Evolutionary conservation across 2,113 vertebrate species (phyloP), one percentile per base, ranked within the genome.

Genomic region (Oxyruncus cristatus): DNA sequence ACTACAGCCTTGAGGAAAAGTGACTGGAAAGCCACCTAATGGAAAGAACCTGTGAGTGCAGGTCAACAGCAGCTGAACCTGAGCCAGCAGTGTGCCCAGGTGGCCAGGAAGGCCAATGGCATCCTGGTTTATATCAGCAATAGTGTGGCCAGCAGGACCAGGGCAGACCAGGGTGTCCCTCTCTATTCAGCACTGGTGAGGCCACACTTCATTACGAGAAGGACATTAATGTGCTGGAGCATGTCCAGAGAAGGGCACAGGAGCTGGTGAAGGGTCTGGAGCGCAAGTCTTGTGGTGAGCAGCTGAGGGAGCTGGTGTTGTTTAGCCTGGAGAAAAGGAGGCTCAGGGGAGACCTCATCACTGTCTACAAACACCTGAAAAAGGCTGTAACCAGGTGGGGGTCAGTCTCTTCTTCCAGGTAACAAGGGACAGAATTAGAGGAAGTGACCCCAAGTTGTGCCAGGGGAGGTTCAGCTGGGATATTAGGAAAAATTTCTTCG

Each of bases 171-270:
- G 23, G 1, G 70, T 47, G n/a, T 19, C 33, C 11, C 15, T 21
- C 39, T 83, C 13, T 2, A 3, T 26, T 55, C 1, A 0, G 50
- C 50, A 50, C 18, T 7, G 47, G 11, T 15, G 47, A 42, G 30
- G 70, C 35, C 11, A 1, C 35, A 22, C 21, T 11, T 76, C 63
- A 16, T 0, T 76, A 42, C 41, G 41, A 42, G 41, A 14, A 53
- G 0, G 41, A 23, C n/a, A 28, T 1, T 55, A 41, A 62, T 30
- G 35, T 2, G 26, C 55, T 76, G 47, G 24, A 55, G 24, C 0
- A 0, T 2, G n/a, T 70, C n/a, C 30, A 62, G 12, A 41, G 8
- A 30, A 35, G 9, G 9, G n/a, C 9, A 41, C 0, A 0, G 0
- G 62, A 61, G 70, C 12, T 59, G 44, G 19, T 1, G 53, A 39